phyloP scores from a whole-genome alignment of 2,797 vertebrate species.

The Chloroceryle inda region DNA sequence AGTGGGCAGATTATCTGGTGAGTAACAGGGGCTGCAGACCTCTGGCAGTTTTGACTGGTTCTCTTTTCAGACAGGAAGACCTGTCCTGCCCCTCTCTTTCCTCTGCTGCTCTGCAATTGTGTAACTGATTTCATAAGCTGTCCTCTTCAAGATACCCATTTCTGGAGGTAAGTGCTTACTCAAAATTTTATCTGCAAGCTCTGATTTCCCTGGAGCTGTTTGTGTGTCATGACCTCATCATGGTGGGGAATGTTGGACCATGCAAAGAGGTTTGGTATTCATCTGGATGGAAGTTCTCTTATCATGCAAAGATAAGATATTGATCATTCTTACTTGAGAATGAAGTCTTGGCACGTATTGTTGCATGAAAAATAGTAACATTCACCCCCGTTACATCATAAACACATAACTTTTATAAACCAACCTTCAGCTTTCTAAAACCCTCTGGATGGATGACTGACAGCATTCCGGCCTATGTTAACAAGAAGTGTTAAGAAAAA shows the following conservation, averaged over 20 bases:
- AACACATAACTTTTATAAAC: background rate
- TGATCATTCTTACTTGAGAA: background rate
- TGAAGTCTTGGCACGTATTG: background rate
- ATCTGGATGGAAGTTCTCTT: background rate
- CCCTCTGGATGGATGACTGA: background rate
- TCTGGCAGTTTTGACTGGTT: background rate
- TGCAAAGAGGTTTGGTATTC: background rate
- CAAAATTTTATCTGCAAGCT: background rate
- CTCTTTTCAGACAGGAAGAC: background rate
- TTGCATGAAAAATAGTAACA: background rate
- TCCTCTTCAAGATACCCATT: background rate
- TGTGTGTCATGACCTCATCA: fast-evolving
- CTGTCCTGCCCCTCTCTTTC: background rate
- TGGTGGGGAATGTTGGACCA: too few species aligned
- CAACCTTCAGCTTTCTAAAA: background rate
- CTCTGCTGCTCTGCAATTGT: background rate
- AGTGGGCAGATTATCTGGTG: background rate
- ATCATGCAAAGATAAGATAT: background rate
- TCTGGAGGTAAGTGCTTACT: background rate
- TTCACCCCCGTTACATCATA: fast-evolving
- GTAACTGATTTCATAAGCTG: background rate
- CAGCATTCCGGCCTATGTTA: background rate
- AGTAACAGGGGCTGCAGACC: background rate
- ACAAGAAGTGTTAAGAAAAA: background rate
- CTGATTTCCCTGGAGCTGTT: background rate